Conservation (phyloP, 2,888 invertebrate genomes). For the Salticus scenicus region DNA sequence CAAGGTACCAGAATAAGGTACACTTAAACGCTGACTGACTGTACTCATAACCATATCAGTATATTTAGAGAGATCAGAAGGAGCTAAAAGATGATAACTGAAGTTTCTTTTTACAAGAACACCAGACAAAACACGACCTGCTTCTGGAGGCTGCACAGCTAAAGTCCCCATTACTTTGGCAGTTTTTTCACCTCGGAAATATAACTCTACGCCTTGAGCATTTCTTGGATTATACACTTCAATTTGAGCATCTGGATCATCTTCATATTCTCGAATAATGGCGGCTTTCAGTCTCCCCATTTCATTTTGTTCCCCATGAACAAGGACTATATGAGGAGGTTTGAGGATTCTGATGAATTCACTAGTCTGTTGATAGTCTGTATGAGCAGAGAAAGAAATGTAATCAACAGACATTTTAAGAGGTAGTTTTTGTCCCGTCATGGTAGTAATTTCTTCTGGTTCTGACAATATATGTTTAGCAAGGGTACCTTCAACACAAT, state of each 20-base stretch:
- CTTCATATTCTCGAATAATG: slow-evolving; percentile 93
- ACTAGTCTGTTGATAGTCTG: slow-evolving; percentile 97
- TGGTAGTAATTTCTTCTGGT: slow-evolving; percentile 96
- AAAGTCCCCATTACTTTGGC: slow-evolving; percentile 97
- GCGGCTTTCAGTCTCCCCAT: slow-evolving; percentile 97
- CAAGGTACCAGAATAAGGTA: slow-evolving; percentile 87
- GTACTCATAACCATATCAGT: slow-evolving; percentile 96
- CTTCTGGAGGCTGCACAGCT: slow-evolving; percentile 87
- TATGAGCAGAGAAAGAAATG: slow-evolving; percentile 99
- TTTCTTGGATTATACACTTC: slow-evolving; percentile 96
- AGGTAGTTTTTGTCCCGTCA: slow-evolving; percentile 96
- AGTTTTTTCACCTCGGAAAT: slow-evolving; percentile 97
- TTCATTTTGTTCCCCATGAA: slow-evolving; percentile 99
- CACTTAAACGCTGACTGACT: slow-evolving; percentile 92
- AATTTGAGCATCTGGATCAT: slow-evolving; percentile 84
- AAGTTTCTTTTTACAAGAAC: slow-evolving; percentile 97
- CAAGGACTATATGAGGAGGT: slow-evolving; percentile 96
- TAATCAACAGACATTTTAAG: slow-evolving; percentile 98
- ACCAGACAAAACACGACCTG: slow-evolving; percentile 89
- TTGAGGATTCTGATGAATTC: slow-evolving; percentile 95
- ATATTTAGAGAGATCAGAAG: slow-evolving; percentile 94
- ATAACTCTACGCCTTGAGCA: slow-evolving; percentile 92
- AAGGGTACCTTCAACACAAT: slow-evolving; percentile 81
- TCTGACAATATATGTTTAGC: slow-evolving; percentile 96
- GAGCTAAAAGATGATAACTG: slow-evolving; percentile 95